A percentile compares a stretch with the other conserved stretches of the same genome.
Conservation (phyloP, 2,888 invertebrate species). For the Nasonovia ribisnigri region DNA sequence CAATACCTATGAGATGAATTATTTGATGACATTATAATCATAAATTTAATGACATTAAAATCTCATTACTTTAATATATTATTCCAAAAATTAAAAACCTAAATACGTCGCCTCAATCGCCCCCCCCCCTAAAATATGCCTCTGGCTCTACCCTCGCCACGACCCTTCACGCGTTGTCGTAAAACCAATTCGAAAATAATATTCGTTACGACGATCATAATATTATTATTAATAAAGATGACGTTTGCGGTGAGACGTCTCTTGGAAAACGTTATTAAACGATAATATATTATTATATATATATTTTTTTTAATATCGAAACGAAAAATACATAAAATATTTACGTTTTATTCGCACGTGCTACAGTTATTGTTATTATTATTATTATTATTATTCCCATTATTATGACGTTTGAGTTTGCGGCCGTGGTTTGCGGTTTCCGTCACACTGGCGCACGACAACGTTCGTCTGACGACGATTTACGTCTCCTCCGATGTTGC, state of each 20-base stretch:
- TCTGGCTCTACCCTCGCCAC: too few relatives aligned
- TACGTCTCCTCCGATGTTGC: neutral
- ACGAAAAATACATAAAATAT: neutral
- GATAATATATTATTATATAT: neutral
- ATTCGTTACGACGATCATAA: neutral
- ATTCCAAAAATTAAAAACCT: too few relatives aligned
- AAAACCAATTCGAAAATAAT: neutral
- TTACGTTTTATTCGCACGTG: neutral
- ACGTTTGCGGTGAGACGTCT: neutral
- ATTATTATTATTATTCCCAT: neutral
- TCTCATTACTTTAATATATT: too few relatives aligned
- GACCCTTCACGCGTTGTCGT: neutral
- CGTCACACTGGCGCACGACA: neutral
- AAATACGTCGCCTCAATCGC: too few relatives aligned
- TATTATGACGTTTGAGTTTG: neutral
- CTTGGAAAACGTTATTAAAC: neutral
- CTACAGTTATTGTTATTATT: neutral
- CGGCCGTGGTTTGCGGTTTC: constrained; percentile 4
- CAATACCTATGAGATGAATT: too few relatives aligned
- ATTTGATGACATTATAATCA: too few relatives aligned
- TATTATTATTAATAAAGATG: neutral
- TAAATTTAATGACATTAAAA: too few relatives aligned
- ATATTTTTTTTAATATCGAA: neutral
- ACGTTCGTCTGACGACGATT: neutral
- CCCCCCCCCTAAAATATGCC: too few relatives aligned